Evolutionary conservation across 2,113 vertebrate species (phyloP), one percentile per base, ranked within the genome.

Genomic region (Camelus dromedarius): DNA sequence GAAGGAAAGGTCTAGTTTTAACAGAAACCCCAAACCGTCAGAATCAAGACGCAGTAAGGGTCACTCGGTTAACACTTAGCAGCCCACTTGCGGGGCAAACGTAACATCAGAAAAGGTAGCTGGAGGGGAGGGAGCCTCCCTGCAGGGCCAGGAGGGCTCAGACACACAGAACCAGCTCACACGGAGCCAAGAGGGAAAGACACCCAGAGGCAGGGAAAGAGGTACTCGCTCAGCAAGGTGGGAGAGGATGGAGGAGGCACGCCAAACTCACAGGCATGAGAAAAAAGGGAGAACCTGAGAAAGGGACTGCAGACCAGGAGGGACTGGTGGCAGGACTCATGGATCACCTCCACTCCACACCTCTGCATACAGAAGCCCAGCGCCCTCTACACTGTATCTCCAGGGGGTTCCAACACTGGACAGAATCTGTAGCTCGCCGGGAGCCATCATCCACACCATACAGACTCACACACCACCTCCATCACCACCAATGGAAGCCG

Each of bases 321-420:
- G 13, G 5, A 15, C 3, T 10, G 15, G 8, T 4, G 18, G 50
- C 50, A 8, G 0, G 0, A 0, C 32, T 82, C 38, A 35, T 0
- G 1, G 26, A 72, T 13, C 42, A 62, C 24, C 22, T 32, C 35
- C 38, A 58, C 3, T 38, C 64, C 18, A 20, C 8, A 19, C 2
- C 35, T 70, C 30, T 46, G 8, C 52, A 48, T 3, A 42, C 46
- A 89, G 66, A 81, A 67, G 15, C 46, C 38, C 10, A 69, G 42
- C 12, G n/a, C 50, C 8, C 26, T 42, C 30, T 30, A 28, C 38
- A 7, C 22, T n/a, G n/a, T 50, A 48, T 4, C 14, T 69, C 35
- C 3, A 70, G 60, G 14, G n/a, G 20, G 24, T 14, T 72, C 79
- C 64, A n/a, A 89, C 35, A 24, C 30, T 60, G 7, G 20, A 50